Evolutionary conservation across 2,888 invertebrate genomes (phyloP).

Genomic region (Drosophila ustulata): DNA sequence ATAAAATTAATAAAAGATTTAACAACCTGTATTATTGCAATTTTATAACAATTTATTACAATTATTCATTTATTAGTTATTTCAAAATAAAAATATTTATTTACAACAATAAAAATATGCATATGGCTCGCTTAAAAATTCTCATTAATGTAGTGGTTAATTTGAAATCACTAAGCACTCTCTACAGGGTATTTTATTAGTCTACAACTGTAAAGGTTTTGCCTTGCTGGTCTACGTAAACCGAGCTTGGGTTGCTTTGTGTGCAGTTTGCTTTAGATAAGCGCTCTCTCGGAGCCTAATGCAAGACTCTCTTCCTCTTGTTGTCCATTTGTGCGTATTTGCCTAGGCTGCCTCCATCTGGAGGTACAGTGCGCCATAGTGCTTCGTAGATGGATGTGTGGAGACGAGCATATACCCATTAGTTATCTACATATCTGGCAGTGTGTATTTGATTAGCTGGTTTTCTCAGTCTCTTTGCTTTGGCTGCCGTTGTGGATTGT

Average conservation of each 20-base stretch:
- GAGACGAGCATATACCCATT: constrained; percentile 16
- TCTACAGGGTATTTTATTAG: background rate
- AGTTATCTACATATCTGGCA: constrained; percentile 39
- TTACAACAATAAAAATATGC: too few species aligned
- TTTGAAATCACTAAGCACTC: background rate
- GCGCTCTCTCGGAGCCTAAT: constrained; percentile 25
- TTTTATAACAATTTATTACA: too few species aligned
- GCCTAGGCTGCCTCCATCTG: constrained; percentile 28
- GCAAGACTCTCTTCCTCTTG: constrained; percentile 43
- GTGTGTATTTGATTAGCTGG: constrained; percentile 55
- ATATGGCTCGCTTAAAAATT: too few species aligned
- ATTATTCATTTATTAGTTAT: background rate
- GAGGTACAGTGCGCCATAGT: background rate
- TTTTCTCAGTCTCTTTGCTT: constrained; percentile 50
- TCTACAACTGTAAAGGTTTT: background rate
- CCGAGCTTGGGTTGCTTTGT: constrained; percentile 1
- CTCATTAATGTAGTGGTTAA: too few species aligned
- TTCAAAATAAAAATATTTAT: too few species aligned
- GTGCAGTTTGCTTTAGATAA: constrained; percentile 55
- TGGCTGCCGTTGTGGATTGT: constrained; percentile 45
- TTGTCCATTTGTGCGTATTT: constrained; percentile 39
- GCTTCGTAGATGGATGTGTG: background rate
- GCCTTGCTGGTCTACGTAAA: background rate
- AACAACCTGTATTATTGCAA: too few species aligned
- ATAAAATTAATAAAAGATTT: too few species aligned